A percentile compares a stretch with the other conserved stretches of the same genome.
Evolutionary conservation across 2,113 vertebrate species (phyloP).

Genomic region (Ranitomeya variabilis): DNA sequence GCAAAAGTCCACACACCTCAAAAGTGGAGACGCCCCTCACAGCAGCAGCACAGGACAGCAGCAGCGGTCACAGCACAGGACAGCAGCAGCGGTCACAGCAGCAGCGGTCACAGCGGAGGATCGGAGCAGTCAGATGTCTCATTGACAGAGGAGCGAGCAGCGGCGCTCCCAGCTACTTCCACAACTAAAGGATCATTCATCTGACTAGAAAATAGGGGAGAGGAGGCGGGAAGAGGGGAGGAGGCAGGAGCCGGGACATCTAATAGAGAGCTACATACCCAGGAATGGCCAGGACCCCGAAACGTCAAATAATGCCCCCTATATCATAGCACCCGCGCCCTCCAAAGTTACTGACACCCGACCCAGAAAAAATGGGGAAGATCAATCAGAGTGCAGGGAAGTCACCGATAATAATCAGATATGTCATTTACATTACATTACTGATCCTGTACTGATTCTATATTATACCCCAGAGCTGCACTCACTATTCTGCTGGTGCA

Average conservation of each 20-base stretch:
- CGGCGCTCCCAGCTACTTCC: neutral
- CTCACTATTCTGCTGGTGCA: no score
- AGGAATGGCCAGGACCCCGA: no score
- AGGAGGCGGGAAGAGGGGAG: neutral
- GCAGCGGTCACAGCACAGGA: neutral
- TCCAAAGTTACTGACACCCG: no score
- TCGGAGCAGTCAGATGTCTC: neutral
- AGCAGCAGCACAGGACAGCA: neutral
- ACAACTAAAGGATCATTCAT: neutral
- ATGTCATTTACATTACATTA: no score
- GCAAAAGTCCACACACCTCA: neutral
- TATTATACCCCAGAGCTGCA: no score
- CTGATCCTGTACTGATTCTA: no score
- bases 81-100: neutral
- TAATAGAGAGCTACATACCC: neutral
- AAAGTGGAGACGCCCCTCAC: neutral
- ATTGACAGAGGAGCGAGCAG: neutral
- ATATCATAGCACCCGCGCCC: no score
- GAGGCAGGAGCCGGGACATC: neutral
- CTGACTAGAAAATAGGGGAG: constrained; percentile 32
- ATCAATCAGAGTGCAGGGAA: no score
- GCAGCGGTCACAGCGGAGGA: neutral
- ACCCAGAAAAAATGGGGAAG: no score
- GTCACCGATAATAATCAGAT: no score
- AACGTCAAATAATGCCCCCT: neutral